These are phyloP conservation scores for Cynopterus brachyotis DNA, from an alignment of 2,113 vertebrate species.

Conservation along the genomic window DNA sequence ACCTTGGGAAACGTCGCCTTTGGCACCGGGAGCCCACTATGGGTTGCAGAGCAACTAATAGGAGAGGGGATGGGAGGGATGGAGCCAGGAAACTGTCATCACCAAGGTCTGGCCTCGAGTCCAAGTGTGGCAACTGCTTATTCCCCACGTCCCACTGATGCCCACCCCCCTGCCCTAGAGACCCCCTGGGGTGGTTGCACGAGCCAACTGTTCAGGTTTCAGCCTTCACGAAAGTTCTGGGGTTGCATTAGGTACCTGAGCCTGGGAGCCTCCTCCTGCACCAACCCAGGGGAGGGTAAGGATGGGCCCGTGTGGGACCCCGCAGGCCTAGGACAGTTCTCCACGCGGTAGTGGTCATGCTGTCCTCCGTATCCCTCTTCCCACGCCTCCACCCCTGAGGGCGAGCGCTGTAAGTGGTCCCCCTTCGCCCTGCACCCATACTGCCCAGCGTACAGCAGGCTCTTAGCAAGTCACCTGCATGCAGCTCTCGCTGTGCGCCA, in stretches of 20 bases:
- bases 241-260: neutral
- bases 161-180: neutral
- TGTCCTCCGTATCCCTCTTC: neutral
- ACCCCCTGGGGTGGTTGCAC: neutral
- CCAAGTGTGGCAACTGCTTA: neutral
- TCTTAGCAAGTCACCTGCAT: neutral
- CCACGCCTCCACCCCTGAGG: accelerated
- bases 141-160: accelerated
- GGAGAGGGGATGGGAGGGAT: neutral
- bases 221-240: neutral
- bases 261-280: neutral
- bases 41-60: neutral
- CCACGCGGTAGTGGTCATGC: neutral
- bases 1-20: neutral
- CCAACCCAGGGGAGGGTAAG: neutral
- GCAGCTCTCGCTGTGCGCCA: neutral
- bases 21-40: neutral
- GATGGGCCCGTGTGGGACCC: neutral
- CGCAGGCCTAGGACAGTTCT: neutral
- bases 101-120: neutral
- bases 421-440: neutral
- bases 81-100: accelerated
- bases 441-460: neutral
- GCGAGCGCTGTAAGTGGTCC: neutral
- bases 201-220: neutral